Conservation (phyloP, 2,888 invertebrate genomes). For the Ditylenchus weischeri region DNA sequence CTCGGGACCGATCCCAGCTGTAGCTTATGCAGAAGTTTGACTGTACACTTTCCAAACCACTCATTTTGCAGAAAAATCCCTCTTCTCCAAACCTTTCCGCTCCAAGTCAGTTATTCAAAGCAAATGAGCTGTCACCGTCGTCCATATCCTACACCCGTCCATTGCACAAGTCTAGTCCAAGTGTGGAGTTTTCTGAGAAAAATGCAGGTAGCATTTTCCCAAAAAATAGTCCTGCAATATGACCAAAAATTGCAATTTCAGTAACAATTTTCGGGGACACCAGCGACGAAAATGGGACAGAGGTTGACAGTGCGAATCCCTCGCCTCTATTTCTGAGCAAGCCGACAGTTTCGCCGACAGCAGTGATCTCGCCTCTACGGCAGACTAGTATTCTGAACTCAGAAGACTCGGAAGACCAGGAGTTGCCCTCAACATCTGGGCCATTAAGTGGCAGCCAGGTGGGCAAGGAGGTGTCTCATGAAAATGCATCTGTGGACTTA, state of each 20-base stretch:
- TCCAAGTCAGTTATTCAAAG: too few relatives aligned
- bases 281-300: constrained; percentile 52
- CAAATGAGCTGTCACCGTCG: too few relatives aligned
- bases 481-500: not conserved
- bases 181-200: constrained; percentile 55
- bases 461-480: too few relatives aligned
- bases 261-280: constrained; percentile 57
- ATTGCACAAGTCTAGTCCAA: constrained; percentile 21
- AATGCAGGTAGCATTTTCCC: too few relatives aligned
- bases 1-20: too few relatives aligned
- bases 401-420: constrained; percentile 14
- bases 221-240: not conserved
- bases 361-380: constrained; percentile 29
- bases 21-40: too few relatives aligned
- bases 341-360: constrained; percentile 7
- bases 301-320: constrained; percentile 39
- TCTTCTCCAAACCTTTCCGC: too few relatives aligned
- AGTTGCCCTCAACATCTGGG: not conserved
- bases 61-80: too few relatives aligned
- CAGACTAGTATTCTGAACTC: constrained; percentile 45
- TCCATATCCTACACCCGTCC: too few relatives aligned
- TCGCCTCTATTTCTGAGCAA: not conserved
- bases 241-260: constrained; percentile 23
- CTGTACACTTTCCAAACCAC: too few relatives aligned
- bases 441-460: too few relatives aligned